Percentiles rank a stretch among this genome's conserved stretches.
These are phyloP conservation scores for Chrysocyon brachyurus DNA, from an alignment of 2,797 vertebrate species.

Conservation along the genomic window DNA sequence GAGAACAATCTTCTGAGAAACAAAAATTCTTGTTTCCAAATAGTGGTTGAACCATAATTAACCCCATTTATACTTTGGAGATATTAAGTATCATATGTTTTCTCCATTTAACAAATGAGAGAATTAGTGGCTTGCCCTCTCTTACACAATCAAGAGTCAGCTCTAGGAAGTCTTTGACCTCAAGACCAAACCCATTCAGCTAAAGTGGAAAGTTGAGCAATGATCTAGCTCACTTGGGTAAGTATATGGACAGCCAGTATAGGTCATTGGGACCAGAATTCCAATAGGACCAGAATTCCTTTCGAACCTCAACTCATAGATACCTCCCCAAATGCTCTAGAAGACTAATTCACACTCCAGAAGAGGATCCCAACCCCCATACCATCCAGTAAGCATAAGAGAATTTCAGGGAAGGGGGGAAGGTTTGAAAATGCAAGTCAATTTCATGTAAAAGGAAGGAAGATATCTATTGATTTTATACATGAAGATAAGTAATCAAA, in stretches of 20 bases:
- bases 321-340: background rate
- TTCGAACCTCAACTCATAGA: background rate
- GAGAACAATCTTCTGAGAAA: conserved; percentile 38
- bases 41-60: background rate
- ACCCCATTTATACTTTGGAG: background rate
- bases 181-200: conserved; percentile 37
- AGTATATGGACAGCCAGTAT: background rate
- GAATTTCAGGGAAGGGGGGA: background rate
- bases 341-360: background rate
- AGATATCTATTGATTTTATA: background rate
- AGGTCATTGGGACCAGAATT: background rate
- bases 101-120: conserved; percentile 51
- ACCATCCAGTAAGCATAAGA: background rate
- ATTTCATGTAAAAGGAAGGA: conserved; percentile 26
- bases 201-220: conserved; percentile 55
- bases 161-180: conserved; percentile 69
- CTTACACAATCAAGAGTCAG: conserved; percentile 61
- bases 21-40: conserved; percentile 38
- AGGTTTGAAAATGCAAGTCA: background rate
- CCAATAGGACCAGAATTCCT: background rate
- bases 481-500: background rate
- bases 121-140: conserved; percentile 17
- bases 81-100: conserved; percentile 49
- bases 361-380: background rate
- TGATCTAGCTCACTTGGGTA: background rate